Evolutionary conservation across 2,113 vertebrate species (phyloP).

Genomic region (Lampris megalopsis): DNA sequence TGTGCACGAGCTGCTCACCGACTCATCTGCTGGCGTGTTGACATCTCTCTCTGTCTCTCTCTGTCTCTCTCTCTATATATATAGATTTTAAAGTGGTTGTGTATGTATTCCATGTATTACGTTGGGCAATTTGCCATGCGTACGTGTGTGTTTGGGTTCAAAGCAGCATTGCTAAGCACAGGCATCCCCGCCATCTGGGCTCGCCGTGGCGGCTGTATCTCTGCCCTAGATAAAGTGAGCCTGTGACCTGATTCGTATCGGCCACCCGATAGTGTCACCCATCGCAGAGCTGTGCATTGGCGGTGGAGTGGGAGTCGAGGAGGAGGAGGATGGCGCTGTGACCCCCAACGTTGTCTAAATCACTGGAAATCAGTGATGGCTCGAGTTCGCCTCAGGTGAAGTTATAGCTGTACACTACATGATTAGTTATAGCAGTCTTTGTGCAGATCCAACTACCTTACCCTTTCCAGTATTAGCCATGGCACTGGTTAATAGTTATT

Average conservation of each 20-base stretch:
- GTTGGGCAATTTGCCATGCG: not conserved
- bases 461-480: slow-evolving; percentile 33
- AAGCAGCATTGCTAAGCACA: slow-evolving; percentile 54
- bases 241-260: slow-evolving; percentile 68
- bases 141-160: slow-evolving; percentile 21
- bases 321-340: too few species aligned
- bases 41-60: too few species aligned
- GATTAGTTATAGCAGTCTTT: not conserved
- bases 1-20: slow-evolving; percentile 22
- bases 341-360: too few species aligned
- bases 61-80: not conserved
- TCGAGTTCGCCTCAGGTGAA: too few species aligned
- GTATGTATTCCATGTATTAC: slow-evolving; percentile 18
- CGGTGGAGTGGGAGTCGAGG: not conserved
- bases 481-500: slow-evolving; percentile 34
- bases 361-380: too few species aligned
- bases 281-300: not conserved
- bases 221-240: slow-evolving; percentile 74
- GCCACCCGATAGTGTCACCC: slow-evolving; percentile 29
- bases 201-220: slow-evolving; percentile 69
- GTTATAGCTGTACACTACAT: not conserved
- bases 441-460: not conserved
- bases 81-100: slow-evolving; percentile 12
- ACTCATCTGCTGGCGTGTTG: too few species aligned
- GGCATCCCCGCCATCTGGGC: slow-evolving; percentile 76